Evolutionary conservation across 2,888 invertebrate genomes (phyloP), one percentile per base, ranked within the genome.

Genomic region (Catocala fraxini): DNA sequence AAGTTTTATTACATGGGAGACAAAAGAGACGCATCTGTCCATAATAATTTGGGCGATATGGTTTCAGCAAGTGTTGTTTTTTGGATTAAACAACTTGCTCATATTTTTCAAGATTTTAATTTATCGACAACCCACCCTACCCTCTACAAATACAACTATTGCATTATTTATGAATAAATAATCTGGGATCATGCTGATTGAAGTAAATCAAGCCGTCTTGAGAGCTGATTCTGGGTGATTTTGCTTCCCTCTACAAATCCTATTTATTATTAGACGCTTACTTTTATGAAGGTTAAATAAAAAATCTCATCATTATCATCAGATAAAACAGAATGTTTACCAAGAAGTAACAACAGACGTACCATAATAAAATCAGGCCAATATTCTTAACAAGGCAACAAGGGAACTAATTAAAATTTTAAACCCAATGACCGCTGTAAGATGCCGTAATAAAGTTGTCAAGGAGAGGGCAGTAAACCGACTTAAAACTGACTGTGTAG

Each of bases 401-500:
- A 82, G 86, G 84, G 83, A 82, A 79, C 89, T 89, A 89, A 89
- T 89, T 89, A 89, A 89, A 89, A 87, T 85, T 88, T 86, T 81
- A 81, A 83, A 84, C 79, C 80, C 84, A 86, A 88, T 84, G 85
- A 85, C 87, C 85, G 84, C 75, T 71, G 76, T 76, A 75, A 80
- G 83, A 80, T 77, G 77, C 71, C 70, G 86, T 81, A 87, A 85
- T 89, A 89, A 89, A 89, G 75, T 84, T 88, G 85, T 87, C 84
- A 82, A 79, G 79, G 63, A 66, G 68, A 75, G 73, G 79, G 80
- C 81, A 79, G 80, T 88, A 86, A 86, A 88, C 82, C 67, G 76
- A 75, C 76, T 77, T 39, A 39, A n/a, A n/a, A 39, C 35, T 9
- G 35, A 39, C 35, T 39, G 73, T 73, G 79, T 81, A 63, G 80